Evolutionary conservation across 2,888 invertebrate species (phyloP).

Genomic region (Apomyelois bistriatella): DNA sequence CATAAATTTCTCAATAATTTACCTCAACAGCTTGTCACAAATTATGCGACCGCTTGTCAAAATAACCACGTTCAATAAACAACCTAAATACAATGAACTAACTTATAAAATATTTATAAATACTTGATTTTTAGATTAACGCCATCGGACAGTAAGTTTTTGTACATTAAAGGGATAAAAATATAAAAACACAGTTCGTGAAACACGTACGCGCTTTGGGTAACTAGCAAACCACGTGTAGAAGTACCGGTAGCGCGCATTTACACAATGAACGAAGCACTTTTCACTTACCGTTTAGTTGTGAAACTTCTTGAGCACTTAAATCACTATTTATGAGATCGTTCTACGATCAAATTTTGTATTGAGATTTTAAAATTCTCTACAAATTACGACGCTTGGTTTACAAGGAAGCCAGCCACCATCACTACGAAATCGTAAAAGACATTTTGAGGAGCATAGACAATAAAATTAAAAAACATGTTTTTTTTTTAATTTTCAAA

Average conservation of each 20-base stretch:
- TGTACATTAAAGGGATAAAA: conserved; percentile 36
- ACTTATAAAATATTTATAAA: conserved; percentile 39
- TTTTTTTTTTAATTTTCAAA: conserved; percentile 28
- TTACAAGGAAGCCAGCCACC: conserved; percentile 80
- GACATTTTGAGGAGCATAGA: conserved; percentile 73
- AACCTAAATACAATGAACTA: conserved; percentile 53
- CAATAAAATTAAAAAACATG: conserved; percentile 59
- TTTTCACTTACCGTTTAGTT: conserved; percentile 73
- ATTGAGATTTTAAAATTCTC: conserved; percentile 59
- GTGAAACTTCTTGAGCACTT: conserved; percentile 75
- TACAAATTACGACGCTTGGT: conserved; percentile 73
- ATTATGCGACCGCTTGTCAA: conserved; percentile 60
- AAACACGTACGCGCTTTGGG: conserved; percentile 50
- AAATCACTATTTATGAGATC: conserved; percentile 64
- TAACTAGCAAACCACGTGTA: conserved; percentile 71
- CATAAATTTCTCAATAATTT: conserved; percentile 39
- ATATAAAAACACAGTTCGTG: conserved; percentile 47
- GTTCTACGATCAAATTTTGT: conserved; percentile 56
- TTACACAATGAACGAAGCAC: conserved; percentile 56
- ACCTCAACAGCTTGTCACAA: conserved; percentile 58
- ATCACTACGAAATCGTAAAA: conserved; percentile 79
- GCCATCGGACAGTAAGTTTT: conserved; percentile 23
- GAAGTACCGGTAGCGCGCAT: conserved; percentile 70
- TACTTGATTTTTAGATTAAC: conserved; percentile 30
- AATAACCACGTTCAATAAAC: conserved; percentile 73